Evolutionary conservation across 2,888 invertebrate genomes (phyloP), one percentile per base, ranked within the genome.

Genomic region (Helicoverpa assulta): DNA sequence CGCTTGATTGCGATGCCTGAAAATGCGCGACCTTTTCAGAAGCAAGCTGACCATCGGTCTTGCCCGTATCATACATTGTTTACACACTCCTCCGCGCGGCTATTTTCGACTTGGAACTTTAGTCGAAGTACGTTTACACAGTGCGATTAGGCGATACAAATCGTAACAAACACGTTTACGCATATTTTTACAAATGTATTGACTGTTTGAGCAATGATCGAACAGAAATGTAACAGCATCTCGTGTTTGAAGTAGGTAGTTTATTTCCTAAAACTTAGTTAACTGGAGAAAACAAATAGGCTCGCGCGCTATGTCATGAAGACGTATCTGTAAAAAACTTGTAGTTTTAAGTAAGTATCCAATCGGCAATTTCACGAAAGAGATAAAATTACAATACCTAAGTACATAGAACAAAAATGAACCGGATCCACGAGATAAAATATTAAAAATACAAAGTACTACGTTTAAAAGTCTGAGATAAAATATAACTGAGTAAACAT

Each of bases 41-140:
- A 57, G 53, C 50, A 78, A 40, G 40, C 12, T 14, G 12, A 63
- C 59, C 58, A 79, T 73, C 58, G 57, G 65, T 66, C 51, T 54
- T 67, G 43, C 55, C 50, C 47, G 53, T 70, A 72, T 66, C 67
- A 29, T 68, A 74, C 78, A 73, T 70, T 83, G 80, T 84, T 83
- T 85, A 79, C 77, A 73, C 66, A 65, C 65, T 70, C 69, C 52
- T 67, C 56, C 60, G 73, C 66, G 67, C 57, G 70, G 76, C 79
- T 85, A 85, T 85, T 85, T 85, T 84, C 47, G 78, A 70, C 59
- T 43, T 82, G 83, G 83, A 78, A 83, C 80, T 81, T 82, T 82
- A 80, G 73, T 43, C 82, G 78, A 65, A 73, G 61, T 72, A 73
- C 67, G 51, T 71, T 21, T 56, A 50, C 12, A 68, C 59, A 65